phyloP scores from a whole-genome alignment of 2,113 vertebrate species.

The Ploceus nigricollis region DNA sequence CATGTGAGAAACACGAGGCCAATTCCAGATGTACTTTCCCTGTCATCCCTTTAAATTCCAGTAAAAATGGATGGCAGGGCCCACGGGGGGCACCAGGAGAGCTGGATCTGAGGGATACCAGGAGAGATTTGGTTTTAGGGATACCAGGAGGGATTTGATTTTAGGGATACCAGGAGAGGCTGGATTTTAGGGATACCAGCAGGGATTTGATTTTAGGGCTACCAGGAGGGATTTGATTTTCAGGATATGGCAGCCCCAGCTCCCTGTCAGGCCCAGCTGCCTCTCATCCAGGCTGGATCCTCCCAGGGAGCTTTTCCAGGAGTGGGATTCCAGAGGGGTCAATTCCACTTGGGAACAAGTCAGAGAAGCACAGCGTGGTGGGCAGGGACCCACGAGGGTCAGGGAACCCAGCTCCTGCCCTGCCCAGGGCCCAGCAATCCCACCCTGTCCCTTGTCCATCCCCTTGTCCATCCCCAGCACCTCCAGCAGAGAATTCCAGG shows the following conservation, averaged over 20 bases:
- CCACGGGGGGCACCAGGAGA: too few relatives aligned
- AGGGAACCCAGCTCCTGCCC: not conserved
- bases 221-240: not conserved
- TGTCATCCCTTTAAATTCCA: not conserved
- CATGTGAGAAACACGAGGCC: not conserved
- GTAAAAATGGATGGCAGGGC: not conserved
- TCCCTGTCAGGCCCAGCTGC: accelerated
- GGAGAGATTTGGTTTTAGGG: not conserved
- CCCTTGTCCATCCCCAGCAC: not conserved
- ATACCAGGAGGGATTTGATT: too few relatives aligned
- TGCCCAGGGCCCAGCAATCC: not conserved
- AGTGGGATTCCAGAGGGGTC: not conserved
- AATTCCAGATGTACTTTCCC: not conserved
- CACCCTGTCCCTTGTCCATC: not conserved
- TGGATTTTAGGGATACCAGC: too few relatives aligned
- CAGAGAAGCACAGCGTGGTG: not conserved
- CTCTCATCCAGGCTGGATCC: not conserved
- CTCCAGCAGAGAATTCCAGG: not conserved
- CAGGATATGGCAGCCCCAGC: not conserved
- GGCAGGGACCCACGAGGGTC: not conserved
- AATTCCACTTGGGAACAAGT: accelerated
- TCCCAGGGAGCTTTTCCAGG: not conserved
- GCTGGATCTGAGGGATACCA: not conserved
- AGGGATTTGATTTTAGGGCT: not conserved
- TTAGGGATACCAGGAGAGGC: too few relatives aligned